Evolutionary conservation across 2,113 vertebrate species (phyloP), one percentile per base, ranked within the genome.

Genomic region (Chlorodrepanis virens): DNA sequence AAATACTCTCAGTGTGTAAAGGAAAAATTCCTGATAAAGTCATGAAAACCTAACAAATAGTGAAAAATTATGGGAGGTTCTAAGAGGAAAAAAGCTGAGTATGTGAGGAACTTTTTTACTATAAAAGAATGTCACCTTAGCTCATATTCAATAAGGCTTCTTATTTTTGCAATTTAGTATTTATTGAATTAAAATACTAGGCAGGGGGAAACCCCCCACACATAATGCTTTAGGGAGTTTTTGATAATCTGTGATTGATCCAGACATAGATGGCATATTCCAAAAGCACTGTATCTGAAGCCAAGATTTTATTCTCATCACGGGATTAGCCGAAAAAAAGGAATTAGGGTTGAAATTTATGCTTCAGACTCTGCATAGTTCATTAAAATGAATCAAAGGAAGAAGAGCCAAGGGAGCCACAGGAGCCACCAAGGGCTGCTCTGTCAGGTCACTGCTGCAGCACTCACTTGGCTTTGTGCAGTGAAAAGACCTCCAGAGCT

Each of bases 321-420:
- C 74, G 40, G 45, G 37, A 94, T 91, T 80, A 87, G 37, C 14
- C 14, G 64, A 53, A 70, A 74, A 44, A 56, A 44, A 23, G 12
- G 25, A 85, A 74, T 61, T 37, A 67, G 64, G 23, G 53, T 75
- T 94, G 25, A 23, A 79, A 63, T 86, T 88, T 91, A 59, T 82
- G 33, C 78, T 82, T 90, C 61, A 86, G 76, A 40, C 25, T 59
- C 64, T 54, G 23, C 63, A 29, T 37, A 59, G 80, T 63, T 90
- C 71, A 94, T 90, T 93, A 80, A 89, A 83, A 83, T 83, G 47
- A 89, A 79, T 90, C 71, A 80, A 85, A 82, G 61, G 52, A 90
- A 83, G 70, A 85, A 49, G 71, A 90, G 61, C 57, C 47, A 75
- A 71, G 70, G 71, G 90, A 85, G 39, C 31, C 31, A n/a, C 2